Conservation (phyloP, 2,797 vertebrate genomes). For the Myotis daubentonii region DNA sequence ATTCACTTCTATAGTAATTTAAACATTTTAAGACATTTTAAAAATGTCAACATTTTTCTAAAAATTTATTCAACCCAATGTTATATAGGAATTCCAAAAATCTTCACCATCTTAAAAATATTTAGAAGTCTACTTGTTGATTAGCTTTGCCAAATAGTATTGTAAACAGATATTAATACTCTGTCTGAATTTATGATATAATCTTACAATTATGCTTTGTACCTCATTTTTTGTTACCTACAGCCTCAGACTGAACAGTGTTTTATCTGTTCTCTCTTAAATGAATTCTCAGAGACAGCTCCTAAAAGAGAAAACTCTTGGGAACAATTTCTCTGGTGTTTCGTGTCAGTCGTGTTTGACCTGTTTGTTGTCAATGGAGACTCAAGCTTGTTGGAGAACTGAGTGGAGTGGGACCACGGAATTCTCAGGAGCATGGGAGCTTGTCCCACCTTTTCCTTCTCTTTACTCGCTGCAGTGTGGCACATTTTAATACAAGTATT, state of each 20-base stretch:
- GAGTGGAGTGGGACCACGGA: not conserved
- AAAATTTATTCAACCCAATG: not conserved
- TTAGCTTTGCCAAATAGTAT: not conserved
- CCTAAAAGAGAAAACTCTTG: not conserved
- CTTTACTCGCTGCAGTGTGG: not conserved
- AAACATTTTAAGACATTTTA: constrained; percentile 35
- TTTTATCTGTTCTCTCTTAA: not conserved
- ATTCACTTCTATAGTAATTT: not conserved
- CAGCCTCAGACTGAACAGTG: not conserved
- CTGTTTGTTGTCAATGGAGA: not conserved
- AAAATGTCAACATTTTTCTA: constrained; percentile 34
- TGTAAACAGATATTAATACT: not conserved
- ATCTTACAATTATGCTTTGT: not conserved
- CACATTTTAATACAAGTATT: not conserved
- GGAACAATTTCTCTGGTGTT: not conserved
- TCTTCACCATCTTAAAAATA: not conserved
- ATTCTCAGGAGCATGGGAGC: not conserved
- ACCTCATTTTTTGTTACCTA: not conserved
- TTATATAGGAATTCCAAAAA: not conserved
- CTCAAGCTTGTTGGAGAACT: not conserved
- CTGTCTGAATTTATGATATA: not conserved
- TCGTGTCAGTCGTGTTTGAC: not conserved
- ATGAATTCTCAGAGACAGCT: not conserved
- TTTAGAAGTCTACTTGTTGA: not conserved
- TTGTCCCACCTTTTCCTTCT: not conserved